Conservation (phyloP, 1,140 invertebrate genomes). For the Latrodectus geometricus region DNA sequence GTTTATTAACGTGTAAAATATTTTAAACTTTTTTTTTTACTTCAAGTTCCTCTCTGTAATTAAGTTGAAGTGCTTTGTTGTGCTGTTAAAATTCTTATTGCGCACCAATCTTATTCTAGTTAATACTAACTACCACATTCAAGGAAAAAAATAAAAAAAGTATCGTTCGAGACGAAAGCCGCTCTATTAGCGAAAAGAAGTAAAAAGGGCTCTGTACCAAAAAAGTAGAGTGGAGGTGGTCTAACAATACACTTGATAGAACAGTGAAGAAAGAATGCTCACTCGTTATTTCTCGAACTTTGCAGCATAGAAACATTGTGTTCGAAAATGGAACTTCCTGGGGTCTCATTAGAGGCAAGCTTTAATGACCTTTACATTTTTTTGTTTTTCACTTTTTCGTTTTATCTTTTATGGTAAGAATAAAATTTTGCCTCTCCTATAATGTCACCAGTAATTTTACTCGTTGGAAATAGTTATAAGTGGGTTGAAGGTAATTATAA, state of each 20-base stretch:
- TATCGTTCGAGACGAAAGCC: not conserved
- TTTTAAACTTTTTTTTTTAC: not conserved
- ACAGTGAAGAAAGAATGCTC: not conserved
- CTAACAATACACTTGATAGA: slow-evolving; percentile 38
- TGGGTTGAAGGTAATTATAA: slow-evolving; percentile 4
- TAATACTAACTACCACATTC: not conserved
- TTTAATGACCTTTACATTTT: slow-evolving; percentile 17
- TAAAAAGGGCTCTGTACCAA: not conserved
- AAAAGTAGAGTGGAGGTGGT: not conserved
- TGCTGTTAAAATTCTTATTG: not conserved
- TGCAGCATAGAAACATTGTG: slow-evolving; percentile 28
- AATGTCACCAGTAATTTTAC: not conserved
- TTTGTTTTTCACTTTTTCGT: not conserved
- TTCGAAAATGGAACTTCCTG: slow-evolving; percentile 30
- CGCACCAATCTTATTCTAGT: not conserved
- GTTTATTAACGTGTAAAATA: not conserved
- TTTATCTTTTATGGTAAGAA: not conserved
- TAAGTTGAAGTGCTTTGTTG: not conserved
- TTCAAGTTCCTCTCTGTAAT: not conserved
- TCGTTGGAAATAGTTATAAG: not conserved
- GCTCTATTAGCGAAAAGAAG: not conserved
- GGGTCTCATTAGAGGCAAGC: slow-evolving; percentile 21
- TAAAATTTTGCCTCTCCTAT: not conserved
- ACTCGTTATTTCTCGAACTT: slow-evolving; percentile 36
- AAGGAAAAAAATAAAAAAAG: not conserved